Evolutionary conservation across 1,140 invertebrate species (phyloP).

Genomic region (Lysiphlebus fabarum): DNA sequence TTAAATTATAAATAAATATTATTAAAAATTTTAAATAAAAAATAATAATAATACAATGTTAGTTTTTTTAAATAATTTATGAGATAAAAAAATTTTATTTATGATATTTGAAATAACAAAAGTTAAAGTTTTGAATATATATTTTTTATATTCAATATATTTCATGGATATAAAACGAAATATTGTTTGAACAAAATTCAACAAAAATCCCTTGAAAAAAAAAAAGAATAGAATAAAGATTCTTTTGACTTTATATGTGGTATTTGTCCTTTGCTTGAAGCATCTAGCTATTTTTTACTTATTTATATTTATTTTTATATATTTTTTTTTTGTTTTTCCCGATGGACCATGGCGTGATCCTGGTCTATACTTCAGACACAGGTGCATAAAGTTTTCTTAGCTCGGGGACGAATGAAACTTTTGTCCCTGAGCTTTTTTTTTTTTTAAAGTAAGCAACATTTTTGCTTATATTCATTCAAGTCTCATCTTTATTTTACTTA

Average conservation of each 20-base stretch:
- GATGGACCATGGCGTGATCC: slow-evolving; percentile 12
- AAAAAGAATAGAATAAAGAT: slow-evolving; percentile 5
- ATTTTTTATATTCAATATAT: not conserved
- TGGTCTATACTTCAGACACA: slow-evolving; percentile 12
- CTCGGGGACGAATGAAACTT: slow-evolving; percentile 13
- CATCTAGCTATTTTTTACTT: not conserved
- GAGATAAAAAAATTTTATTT: no score
- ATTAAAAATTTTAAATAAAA: not conserved
- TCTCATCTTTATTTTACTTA: no score
- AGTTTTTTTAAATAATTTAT: no score
- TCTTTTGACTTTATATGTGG: slow-evolving; percentile 10
- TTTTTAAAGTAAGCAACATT: not conserved
- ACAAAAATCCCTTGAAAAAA: slow-evolving; percentile 6
- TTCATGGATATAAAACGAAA: slow-evolving; percentile 10
- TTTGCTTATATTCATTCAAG: no score
- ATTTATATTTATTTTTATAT: not conserved
- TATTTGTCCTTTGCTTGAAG: slow-evolving; percentile 13
- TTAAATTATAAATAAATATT: not conserved
- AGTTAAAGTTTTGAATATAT: not conserved
- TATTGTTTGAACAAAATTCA: slow-evolving; percentile 12
- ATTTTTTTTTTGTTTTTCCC: slow-evolving; percentile 7
- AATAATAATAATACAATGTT: not conserved
- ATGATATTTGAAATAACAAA: not conserved
- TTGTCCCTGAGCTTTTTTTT: slow-evolving; percentile 7
- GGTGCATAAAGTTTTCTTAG: slow-evolving; percentile 19